Evolutionary conservation across 2,888 invertebrate species (phyloP), one percentile per base, ranked within the genome.

Genomic region (Drosophila buzzatii): DNA sequence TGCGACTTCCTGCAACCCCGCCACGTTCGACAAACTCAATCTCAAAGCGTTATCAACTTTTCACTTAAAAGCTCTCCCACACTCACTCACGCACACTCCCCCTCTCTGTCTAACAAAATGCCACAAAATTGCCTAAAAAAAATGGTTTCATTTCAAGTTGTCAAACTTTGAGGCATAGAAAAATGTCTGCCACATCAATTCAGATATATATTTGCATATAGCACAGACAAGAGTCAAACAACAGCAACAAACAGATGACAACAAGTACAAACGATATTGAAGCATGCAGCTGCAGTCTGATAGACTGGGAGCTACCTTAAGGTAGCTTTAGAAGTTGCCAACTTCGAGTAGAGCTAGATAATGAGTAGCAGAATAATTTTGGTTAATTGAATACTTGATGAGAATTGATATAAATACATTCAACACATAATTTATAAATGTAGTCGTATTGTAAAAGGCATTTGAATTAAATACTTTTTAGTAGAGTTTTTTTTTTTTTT

Each of bases 151-250:
- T 63, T 66, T 59, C 33, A 49, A 66, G 56, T 63, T 65, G 75
- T 68, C 68, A 85, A 77, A 76, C 47, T 75, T 81, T 66, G 45
- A 51, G 44, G 39, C 66, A 72, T 47, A 62, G 70, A 65, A 65
- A 83, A 67, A 78, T 79, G 82, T 78, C 72, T 76, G 83, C 57
- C 76, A 68, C 78, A 83, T 78, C 76, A 76, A 83, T 89, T 83
- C 27, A 41, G 65, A 67, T 76, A 57, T 35, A 57, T 57, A 78
- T 82, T 80, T 82, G 81, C 80, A 81, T 79, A 62, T 56, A 70
- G 70, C 79, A 73, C 49, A 55, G 37, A 59, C 68, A 45, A 69
- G 23, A 45, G 37, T n/a, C 49, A 39, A 65, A 68, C 55, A 63
- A 45, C 44, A 42, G 8, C 41, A 14, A 44, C 20, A 44, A 56